Conservation (phyloP, 2,797 vertebrate genomes). For the Luscinia megarhynchos region DNA sequence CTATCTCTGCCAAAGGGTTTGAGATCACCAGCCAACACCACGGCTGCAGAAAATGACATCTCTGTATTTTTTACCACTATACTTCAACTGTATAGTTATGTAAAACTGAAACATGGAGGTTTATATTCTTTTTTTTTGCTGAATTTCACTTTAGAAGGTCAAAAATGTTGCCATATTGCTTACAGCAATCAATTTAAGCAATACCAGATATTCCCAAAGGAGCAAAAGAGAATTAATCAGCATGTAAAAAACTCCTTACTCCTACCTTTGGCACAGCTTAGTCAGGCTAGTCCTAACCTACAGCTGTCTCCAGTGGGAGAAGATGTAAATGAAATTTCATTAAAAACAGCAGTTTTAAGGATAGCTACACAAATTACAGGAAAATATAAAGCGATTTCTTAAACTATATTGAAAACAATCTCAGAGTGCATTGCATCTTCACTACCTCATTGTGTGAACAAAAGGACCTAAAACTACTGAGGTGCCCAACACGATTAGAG, state of each 20-base stretch:
- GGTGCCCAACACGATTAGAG: neutral
- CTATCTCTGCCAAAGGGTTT: neutral
- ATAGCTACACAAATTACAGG: slow-evolving; percentile 49
- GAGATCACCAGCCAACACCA: neutral
- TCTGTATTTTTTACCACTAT: neutral
- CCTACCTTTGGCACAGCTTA: slow-evolving; percentile 76
- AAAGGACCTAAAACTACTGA: neutral
- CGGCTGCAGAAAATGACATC: neutral
- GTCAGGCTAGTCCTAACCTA: slow-evolving; percentile 74
- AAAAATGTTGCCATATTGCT: slow-evolving; percentile 73
- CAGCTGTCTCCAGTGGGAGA: slow-evolving; percentile 72
- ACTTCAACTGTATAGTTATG: slow-evolving; percentile 17
- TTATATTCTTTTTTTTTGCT: slow-evolving; percentile 3
- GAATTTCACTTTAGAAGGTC: slow-evolving; percentile 73
- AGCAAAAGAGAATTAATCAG: slow-evolving; percentile 75
- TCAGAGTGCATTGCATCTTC: neutral
- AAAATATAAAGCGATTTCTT: slow-evolving; percentile 26
- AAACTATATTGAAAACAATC: neutral
- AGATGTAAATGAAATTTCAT: slow-evolving; percentile 74
- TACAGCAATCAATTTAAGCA: slow-evolving; percentile 77
- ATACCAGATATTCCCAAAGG: slow-evolving; percentile 72
- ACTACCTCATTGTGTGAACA: neutral
- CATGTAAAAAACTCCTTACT: slow-evolving; percentile 75
- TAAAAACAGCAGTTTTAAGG: slow-evolving; percentile 66
- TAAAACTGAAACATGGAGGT: slow-evolving; percentile 12